Conservation (phyloP, 2,888 invertebrate species). For the Chrysolina haemoptera region DNA sequence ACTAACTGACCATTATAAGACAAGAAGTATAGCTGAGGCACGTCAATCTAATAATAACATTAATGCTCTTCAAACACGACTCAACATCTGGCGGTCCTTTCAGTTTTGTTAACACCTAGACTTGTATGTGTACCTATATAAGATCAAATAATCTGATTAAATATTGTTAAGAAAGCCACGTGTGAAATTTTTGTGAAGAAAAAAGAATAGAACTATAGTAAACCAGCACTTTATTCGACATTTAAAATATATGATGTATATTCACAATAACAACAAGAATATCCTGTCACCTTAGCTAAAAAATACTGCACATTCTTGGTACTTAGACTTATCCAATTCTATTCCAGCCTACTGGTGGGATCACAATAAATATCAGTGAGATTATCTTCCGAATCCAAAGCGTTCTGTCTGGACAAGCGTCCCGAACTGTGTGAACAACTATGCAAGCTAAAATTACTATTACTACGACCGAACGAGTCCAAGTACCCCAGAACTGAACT, state of each 20-base stretch:
- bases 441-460: slow-evolving; percentile 61
- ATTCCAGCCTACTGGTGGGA: slow-evolving; percentile 55
- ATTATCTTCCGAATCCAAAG: slow-evolving; percentile 64
- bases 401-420: slow-evolving; percentile 64
- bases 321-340: slow-evolving; percentile 3
- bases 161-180: too few relatives aligned
- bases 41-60: too few relatives aligned
- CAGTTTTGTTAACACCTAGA: too few relatives aligned
- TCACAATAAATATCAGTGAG: slow-evolving; percentile 64
- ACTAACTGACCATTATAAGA: too few relatives aligned
- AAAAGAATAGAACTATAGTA: not conserved
- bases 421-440: slow-evolving; percentile 61
- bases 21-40: too few relatives aligned
- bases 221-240: slow-evolving; percentile 39
- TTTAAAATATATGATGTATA: slow-evolving; percentile 39
- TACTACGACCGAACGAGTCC: slow-evolving; percentile 49
- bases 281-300: slow-evolving; percentile 47
- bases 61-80: too few relatives aligned
- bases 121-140: too few relatives aligned
- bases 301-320: slow-evolving; percentile 44
- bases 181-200: not conserved
- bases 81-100: too few relatives aligned
- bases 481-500: slow-evolving; percentile 57
- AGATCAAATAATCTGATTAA: too few relatives aligned
- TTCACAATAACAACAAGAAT: slow-evolving; percentile 41